These are phyloP conservation scores for Metalampra italica DNA, from an alignment of 2,888 invertebrate genomes.

Conservation along the genomic window DNA sequence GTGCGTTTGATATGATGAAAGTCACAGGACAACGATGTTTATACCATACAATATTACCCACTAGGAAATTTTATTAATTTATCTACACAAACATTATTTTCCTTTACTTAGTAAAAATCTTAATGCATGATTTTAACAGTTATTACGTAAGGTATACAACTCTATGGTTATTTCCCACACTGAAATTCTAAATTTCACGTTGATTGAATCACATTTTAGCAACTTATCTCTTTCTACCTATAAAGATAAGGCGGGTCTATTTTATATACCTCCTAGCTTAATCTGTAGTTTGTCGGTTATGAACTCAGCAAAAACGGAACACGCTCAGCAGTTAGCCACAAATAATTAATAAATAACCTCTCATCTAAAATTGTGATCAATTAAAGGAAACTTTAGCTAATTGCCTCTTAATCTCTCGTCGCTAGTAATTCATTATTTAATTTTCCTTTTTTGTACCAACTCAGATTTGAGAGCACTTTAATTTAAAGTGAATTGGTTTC, in stretches of 20 bases:
- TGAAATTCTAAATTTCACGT: too few relatives aligned
- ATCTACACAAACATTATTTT: too few relatives aligned
- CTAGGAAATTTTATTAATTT: too few relatives aligned
- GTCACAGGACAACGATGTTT: too few relatives aligned
- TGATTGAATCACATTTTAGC: too few relatives aligned
- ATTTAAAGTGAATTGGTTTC: slow-evolving; percentile 22
- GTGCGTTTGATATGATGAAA: too few relatives aligned
- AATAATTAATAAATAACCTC: slow-evolving; percentile 36
- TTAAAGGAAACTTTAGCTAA: slow-evolving; percentile 35
- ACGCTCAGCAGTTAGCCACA: slow-evolving; percentile 11
- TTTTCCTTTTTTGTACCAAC: slow-evolving; percentile 27
- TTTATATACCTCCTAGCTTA: not conserved
- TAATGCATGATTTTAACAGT: too few relatives aligned
- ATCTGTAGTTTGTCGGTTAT: not conserved
- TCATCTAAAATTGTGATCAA: slow-evolving; percentile 26
- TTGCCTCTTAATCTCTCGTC: slow-evolving; percentile 33
- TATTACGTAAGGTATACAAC: too few relatives aligned
- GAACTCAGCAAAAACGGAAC: slow-evolving; percentile 19
- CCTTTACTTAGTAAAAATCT: too few relatives aligned
- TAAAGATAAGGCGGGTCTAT: not conserved
- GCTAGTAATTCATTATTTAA: slow-evolving; percentile 34
- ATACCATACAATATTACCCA: too few relatives aligned
- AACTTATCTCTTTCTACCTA: too few relatives aligned
- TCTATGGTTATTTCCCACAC: too few relatives aligned
- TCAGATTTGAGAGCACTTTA: slow-evolving; percentile 3